These are phyloP conservation scores for Iselma pallidipennis DNA, from an alignment of 2,888 invertebrate genomes.

Conservation along the genomic window DNA sequence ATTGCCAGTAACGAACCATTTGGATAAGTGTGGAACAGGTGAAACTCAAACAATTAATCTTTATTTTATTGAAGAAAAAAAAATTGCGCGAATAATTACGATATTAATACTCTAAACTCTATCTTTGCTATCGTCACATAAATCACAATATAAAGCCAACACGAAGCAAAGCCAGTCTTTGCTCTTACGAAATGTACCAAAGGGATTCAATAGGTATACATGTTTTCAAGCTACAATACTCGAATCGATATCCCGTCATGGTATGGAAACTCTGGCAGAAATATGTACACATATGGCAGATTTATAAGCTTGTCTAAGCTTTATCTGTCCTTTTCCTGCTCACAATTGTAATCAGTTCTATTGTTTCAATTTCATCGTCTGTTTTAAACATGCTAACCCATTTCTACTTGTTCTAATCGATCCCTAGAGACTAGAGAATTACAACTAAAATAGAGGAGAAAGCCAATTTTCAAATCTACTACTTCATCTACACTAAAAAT, in stretches of 20 bases:
- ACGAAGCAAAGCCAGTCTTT: constrained; percentile 7
- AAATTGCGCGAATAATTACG: neutral
- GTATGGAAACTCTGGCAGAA: no score
- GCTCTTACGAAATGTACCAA: no score
- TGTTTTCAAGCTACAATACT: no score
- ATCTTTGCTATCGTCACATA: constrained; percentile 2
- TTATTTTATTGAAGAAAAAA: neutral
- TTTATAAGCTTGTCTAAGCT: no score
- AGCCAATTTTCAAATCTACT: neutral
- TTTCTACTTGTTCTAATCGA: neutral
- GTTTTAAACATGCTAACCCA: neutral
- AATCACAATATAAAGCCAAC: constrained; percentile 9
- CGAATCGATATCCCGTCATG: no score
- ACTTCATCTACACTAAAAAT: neutral
- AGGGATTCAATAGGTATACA: no score
- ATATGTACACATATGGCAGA: no score
- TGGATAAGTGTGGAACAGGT: constrained; percentile 86
- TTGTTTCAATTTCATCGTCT: neutral
- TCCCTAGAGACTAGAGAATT: neutral
- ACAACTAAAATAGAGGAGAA: neutral
- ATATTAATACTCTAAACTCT: no score
- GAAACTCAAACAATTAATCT: constrained; percentile 45
- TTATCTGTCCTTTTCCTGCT: no score
- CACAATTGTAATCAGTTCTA: no score
- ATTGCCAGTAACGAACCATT: constrained; percentile 76